Evolutionary conservation across 2,113 vertebrate genomes (phyloP).

Genomic region (Lophochroa leadbeateri): DNA sequence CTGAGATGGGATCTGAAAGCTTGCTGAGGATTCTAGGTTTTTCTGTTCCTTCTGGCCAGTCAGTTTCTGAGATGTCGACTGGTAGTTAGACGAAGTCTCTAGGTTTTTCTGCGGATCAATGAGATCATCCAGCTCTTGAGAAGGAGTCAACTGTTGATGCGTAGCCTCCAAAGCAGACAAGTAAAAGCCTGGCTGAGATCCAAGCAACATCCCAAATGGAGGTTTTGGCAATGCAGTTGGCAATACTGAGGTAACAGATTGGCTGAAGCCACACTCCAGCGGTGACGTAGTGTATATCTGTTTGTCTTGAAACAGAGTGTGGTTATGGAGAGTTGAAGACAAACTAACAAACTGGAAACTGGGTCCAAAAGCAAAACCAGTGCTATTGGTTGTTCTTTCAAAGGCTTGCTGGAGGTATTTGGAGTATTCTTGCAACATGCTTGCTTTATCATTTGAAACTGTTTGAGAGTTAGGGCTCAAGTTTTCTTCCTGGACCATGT

Average conservation of each 20-base stretch:
- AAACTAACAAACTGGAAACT: conserved; percentile 92
- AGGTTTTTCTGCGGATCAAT: conserved; percentile 91
- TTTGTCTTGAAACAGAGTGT: conserved; percentile 93
- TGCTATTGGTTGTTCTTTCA: conserved; percentile 95
- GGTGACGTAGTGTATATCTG: conserved; percentile 92
- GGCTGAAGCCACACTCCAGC: conserved; percentile 92
- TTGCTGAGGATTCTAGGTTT: conserved; percentile 82
- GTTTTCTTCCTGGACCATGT: conserved; percentile 86
- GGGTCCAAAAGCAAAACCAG: conserved; percentile 88
- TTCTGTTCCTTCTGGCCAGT: conserved; percentile 92
- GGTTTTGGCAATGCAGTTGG: conserved; percentile 93
- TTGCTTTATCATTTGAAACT: conserved; percentile 88
- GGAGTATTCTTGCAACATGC: conserved; percentile 96
- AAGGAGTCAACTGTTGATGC: conserved; percentile 98
- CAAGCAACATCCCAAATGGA: conserved; percentile 93
- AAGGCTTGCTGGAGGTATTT: conserved; percentile 98
- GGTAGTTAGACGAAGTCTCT: conserved; percentile 87
- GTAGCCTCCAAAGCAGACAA: conserved; percentile 88
- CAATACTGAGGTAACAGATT: conserved; percentile 92
- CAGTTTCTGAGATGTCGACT: conserved; percentile 91
- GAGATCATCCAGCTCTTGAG: conserved; percentile 98
- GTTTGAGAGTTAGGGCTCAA: conserved; percentile 83
- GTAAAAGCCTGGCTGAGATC: conserved; percentile 92
- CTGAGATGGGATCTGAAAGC: conserved; percentile 89
- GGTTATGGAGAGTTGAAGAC: conserved; percentile 90